Evolutionary conservation across 2,113 vertebrate genomes (phyloP).

Genomic region (Scomber colias): DNA sequence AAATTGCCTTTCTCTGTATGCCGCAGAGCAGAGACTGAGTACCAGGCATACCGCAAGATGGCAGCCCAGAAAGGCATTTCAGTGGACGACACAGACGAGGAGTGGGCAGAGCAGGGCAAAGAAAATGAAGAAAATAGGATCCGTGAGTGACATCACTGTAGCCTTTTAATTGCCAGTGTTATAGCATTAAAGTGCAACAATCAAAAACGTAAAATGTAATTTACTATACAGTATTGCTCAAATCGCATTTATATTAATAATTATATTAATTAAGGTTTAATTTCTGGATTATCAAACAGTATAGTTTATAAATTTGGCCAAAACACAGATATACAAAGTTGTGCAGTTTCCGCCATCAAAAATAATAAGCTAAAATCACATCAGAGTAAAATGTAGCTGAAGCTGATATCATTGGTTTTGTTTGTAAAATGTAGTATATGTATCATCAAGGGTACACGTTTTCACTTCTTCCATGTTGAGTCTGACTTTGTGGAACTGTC

Average conservation of each 20-base stretch:
- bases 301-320: not conserved
- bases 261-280: not conserved
- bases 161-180: not conserved
- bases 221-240: conserved; percentile 1
- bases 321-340: not conserved
- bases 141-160: not conserved
- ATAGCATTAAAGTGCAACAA: not conserved
- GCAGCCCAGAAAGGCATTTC: conserved; percentile 75
- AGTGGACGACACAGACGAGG: conserved; percentile 88
- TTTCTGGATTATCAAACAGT: not conserved
- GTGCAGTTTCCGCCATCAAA: not conserved
- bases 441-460: not conserved
- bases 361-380: not conserved
- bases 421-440: not conserved
- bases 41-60: conserved; percentile 72
- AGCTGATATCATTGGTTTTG: not conserved
- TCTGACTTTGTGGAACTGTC: conserved; percentile 35
- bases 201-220: not conserved
- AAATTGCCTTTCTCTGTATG: conserved; percentile 12
- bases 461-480: conserved; percentile 25
- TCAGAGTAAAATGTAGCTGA: not conserved
- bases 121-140: conserved; percentile 68
- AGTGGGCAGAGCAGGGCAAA: conserved; percentile 86
- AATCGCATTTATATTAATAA: too few relatives aligned
- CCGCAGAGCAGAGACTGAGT: conserved; percentile 89